Base-by-base conservation (phyloP, 2,113 vertebrate genomes). In the Cyanoderma ruficeps region DNA sequence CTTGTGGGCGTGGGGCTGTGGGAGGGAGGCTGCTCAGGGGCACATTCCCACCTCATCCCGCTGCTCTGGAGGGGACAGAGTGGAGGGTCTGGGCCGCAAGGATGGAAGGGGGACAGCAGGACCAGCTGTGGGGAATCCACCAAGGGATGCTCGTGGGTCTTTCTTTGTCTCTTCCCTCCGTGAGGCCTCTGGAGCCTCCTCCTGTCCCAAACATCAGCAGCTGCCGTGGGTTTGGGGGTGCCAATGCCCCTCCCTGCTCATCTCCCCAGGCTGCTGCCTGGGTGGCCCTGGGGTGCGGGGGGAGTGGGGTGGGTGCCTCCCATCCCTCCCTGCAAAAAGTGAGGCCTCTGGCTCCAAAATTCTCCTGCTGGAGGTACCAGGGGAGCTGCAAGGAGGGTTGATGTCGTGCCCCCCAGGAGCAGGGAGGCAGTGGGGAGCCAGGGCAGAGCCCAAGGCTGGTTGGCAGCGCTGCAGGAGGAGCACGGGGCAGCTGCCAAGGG, bases 1-100 rank as follows among this genome's bases (percentile, higher is more conserved):
- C 33, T 49, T 0, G 0, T 25, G 44, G 87, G 39, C n/a, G n/a
- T 0, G 0, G 57, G 28, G 10, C 67, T 76, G 72, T 21, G 55
- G 23, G 53, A 72, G 13, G 53, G 59, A 6, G 4, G 3, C 9
- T 68, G 30, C 72, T n/a, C 39, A 35, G 50, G 55, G 78, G 27
- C 55, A 18, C 2, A 3, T 74, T 77, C 64, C 82, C 24, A 72
- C 21, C 11, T 33, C 7, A 5, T 0, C 0, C 44, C 86, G 75
- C 76, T 6, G 20, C 1, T 0, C 19, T 50, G 61, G 30, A 64
- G 15, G 15, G 67, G 44, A 7, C 33, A 2, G 37, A 60, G 52
- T 6, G 8, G 53, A 49, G 49, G 53, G 27, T 27, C 72, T 1
- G 19, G 14, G 3, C 37, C 0, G 0, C 52, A 57, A 39, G 22